Percentiles rank a stretch among this genome's conserved stretches.
Evolutionary conservation across 2,113 vertebrate species (phyloP).

Genomic region (Spheniscus mendiculus): DNA sequence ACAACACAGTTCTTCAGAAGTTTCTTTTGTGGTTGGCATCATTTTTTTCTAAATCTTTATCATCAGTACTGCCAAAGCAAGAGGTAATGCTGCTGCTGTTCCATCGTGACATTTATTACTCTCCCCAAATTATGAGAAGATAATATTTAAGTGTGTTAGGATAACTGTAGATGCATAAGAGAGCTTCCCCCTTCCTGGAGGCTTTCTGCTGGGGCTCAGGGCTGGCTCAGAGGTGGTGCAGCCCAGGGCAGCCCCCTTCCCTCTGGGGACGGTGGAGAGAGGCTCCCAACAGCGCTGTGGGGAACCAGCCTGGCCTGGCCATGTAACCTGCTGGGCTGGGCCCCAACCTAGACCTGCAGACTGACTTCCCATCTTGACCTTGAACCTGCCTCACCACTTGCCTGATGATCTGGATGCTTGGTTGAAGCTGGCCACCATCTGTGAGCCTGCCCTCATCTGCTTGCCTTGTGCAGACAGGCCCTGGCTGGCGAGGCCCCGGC

Average conservation of each 20-base stretch:
- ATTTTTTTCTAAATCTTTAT: background rate
- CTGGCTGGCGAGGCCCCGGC: background rate
- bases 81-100: background rate
- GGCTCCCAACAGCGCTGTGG: rapidly evolving
- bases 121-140: background rate
- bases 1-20: background rate
- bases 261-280: rapidly evolving
- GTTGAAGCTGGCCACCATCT: too few species aligned
- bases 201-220: background rate
- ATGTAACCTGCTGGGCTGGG: rapidly evolving
- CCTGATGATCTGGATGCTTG: background rate
- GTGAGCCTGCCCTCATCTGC: background rate
- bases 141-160: background rate
- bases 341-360: background rate
- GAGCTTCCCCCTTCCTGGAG: background rate
- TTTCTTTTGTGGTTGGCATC: background rate
- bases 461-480: rapidly evolving
- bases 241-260: background rate
- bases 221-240: background rate
- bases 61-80: background rate
- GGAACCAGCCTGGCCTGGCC: background rate
- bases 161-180: background rate
- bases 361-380: background rate
- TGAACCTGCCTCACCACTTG: background rate
- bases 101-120: background rate